These are phyloP conservation scores for Melinopterus prodromus DNA, from an alignment of 2,888 invertebrate species.

Conservation along the genomic window DNA sequence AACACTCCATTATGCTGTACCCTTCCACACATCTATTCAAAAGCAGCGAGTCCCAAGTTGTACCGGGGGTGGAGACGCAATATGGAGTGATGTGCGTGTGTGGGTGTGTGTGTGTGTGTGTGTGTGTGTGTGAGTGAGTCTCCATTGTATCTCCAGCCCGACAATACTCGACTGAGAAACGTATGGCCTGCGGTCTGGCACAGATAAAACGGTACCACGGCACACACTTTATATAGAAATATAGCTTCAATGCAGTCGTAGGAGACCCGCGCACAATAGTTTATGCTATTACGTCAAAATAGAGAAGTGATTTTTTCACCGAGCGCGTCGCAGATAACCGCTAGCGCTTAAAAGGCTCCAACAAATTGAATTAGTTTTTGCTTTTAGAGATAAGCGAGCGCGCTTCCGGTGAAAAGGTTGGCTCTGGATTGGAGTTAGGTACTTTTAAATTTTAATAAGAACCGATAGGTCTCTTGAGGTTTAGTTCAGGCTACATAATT, in stretches of 20 bases:
- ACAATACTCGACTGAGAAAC: constrained; percentile 13
- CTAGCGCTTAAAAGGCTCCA: not conserved
- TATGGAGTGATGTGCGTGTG: not conserved
- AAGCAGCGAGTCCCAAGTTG: not conserved
- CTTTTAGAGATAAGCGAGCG: constrained; percentile 6
- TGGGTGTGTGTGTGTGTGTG: too few relatives aligned
- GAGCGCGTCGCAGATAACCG: not conserved
- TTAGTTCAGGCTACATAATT: too few relatives aligned
- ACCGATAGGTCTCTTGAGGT: not conserved
- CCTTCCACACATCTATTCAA: constrained; percentile 10
- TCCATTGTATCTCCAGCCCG: not conserved
- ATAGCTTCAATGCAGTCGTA: constrained; percentile 7
- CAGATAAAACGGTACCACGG: constrained; percentile 13
- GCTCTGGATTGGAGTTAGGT: not conserved
- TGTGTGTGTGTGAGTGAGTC: not conserved
- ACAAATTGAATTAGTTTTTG: constrained; percentile 13
- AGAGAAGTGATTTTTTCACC: not conserved
- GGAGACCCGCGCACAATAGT: constrained; percentile 19
- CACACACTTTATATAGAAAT: not conserved
- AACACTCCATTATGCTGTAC: constrained; percentile 4
- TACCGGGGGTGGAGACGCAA: not conserved
- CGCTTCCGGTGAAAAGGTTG: not conserved
- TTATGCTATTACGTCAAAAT: constrained; percentile 18
- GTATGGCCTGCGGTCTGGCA: constrained; percentile 13
- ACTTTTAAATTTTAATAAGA: not conserved